phyloP scores from a whole-genome alignment of 2,113 vertebrate genomes.

The Syrmaticus mikado region DNA sequence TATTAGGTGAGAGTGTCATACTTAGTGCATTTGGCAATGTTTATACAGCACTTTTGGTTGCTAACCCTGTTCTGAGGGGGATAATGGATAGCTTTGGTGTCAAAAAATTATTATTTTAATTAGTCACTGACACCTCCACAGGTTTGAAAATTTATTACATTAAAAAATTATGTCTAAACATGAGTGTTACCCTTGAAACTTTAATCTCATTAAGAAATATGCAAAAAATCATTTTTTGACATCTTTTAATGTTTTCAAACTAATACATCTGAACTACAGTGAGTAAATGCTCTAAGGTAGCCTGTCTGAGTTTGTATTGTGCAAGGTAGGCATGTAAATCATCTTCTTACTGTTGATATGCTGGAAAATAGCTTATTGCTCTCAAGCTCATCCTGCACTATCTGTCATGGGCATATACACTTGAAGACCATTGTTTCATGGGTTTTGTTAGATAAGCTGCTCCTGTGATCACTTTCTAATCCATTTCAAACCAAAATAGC shows the following conservation, averaged over 20 bases:
- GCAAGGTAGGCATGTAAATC: accelerated
- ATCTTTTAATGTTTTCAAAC: not conserved
- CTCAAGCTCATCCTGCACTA: not conserved
- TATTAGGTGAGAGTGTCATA: not conserved
- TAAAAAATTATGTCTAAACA: not conserved
- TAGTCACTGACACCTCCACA: not conserved
- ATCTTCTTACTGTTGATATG: not conserved
- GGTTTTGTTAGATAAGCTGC: not conserved
- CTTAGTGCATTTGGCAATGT: not conserved
- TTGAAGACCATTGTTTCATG: not conserved
- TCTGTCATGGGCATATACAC: not conserved
- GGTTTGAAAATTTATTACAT: not conserved
- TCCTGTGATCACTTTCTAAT: not conserved
- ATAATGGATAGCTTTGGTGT: not conserved
- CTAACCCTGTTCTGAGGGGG: not conserved
- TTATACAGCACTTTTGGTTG: not conserved
- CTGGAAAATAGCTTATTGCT: not conserved
- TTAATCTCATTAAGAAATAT: not conserved
- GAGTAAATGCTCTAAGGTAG: not conserved
- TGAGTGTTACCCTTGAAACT: not conserved
- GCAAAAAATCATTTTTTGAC: accelerated
- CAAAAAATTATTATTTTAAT: not conserved
- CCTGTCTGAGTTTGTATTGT: not conserved
- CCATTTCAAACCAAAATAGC: not conserved
- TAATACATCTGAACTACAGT: not conserved